A percentile compares a stretch with the other conserved stretches of the same genome.
phyloP scores from a whole-genome alignment of 2,888 invertebrate genomes.

The Acleris literana region DNA sequence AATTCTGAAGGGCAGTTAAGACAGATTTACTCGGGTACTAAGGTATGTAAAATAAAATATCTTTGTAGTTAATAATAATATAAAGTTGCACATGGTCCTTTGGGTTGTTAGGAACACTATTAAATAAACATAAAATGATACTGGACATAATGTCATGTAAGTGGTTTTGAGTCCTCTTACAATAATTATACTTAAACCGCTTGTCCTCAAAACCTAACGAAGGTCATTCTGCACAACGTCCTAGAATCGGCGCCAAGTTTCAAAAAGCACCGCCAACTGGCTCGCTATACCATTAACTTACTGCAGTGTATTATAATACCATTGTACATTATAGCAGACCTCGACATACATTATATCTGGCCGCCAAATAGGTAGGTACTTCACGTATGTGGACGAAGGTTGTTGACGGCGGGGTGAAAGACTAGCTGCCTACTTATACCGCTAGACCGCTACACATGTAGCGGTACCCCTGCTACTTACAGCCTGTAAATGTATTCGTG shows the following conservation, averaged over 20 bases:
- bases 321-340: conserved; percentile 8
- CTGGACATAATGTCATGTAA: no score
- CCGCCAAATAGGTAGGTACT: conserved; percentile 12
- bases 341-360: conserved; percentile 19
- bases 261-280: not conserved
- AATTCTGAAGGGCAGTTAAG: no score
- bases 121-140: no score
- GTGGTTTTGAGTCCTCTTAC: no score
- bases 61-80: no score
- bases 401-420: conserved; percentile 1
- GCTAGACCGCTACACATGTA: not conserved
- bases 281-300: not conserved
- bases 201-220: not conserved
- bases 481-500: no score
- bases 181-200: not conserved
- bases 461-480: no score
- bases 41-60: no score
- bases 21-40: no score
- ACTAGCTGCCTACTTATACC: not conserved
- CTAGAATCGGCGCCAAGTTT: conserved; percentile 15
- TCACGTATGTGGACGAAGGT: conserved; percentile 12
- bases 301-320: conserved; percentile 13
- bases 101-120: no score
- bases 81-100: no score
- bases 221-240: conserved; percentile 7